Percentiles rank a stretch among this genome's conserved stretches.
Conservation (phyloP, 2,797 vertebrate species). For the Tachyglossus aculeatus region DNA sequence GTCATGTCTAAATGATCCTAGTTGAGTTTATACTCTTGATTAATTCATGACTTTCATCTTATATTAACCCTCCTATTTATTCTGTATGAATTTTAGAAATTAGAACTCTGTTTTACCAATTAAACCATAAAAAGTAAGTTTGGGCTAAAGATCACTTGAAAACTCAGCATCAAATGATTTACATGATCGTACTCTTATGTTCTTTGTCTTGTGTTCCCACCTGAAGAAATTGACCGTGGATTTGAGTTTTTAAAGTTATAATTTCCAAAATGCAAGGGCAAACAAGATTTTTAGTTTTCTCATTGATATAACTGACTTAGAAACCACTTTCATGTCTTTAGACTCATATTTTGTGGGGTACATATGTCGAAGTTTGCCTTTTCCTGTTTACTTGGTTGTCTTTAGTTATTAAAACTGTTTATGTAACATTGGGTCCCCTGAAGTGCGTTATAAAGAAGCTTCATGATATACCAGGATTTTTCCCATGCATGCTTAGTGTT, state of each 20-base stretch:
- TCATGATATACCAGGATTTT: conserved; percentile 52
- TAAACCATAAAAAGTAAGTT: neutral
- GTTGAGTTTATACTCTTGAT: neutral
- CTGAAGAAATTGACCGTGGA: neutral
- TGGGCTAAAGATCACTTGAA: neutral
- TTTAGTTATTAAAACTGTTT: conserved; percentile 56
- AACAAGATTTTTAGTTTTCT: neutral
- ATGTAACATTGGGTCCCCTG: conserved; percentile 48
- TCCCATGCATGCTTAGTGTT: conserved; percentile 49
- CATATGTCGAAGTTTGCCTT: conserved; percentile 54
- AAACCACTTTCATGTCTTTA: conserved; percentile 5
- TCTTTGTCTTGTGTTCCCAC: neutral
- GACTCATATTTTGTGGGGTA: conserved; percentile 26
- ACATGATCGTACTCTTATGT: neutral
- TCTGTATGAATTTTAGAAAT: neutral
- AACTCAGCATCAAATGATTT: neutral
- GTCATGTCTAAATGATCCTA: neutral
- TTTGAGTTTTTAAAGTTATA: neutral
- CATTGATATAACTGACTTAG: neutral
- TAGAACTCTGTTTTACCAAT: neutral
- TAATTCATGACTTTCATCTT: neutral
- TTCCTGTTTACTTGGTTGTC: conserved; percentile 52
- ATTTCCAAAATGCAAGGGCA: neutral
- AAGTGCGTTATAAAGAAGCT: conserved; percentile 39
- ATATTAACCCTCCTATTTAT: neutral